These are phyloP conservation scores for Megalops cyprinoides DNA, from an alignment of 2,797 vertebrate genomes.

Conservation along the genomic window DNA sequence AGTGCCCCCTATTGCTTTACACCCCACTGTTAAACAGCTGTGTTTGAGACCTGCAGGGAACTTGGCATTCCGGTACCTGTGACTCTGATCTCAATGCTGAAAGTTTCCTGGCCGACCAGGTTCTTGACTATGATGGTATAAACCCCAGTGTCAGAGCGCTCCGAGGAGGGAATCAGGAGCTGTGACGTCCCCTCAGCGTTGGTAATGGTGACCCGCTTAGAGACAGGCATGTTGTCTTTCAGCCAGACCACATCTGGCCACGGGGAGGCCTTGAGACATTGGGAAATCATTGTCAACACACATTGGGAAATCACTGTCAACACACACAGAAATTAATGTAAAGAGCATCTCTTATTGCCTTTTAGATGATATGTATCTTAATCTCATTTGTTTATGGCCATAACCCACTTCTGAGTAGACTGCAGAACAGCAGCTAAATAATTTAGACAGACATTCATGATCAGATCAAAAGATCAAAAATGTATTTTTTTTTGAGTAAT, in stretches of 20 bases:
- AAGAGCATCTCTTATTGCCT: background rate
- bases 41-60: no score
- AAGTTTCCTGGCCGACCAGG: constrained; percentile 69
- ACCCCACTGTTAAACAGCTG: background rate
- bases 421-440: no score
- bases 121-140: constrained; percentile 78
- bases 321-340: no score
- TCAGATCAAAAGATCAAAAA: no score
- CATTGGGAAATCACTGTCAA: background rate
- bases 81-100: constrained; percentile 77
- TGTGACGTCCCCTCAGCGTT: constrained; percentile 71
- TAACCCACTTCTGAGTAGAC: background rate
- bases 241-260: constrained; percentile 76
- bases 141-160: constrained; percentile 74
- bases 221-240: constrained; percentile 79
- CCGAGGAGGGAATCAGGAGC: constrained; percentile 78
- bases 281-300: background rate
- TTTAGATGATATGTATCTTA: background rate
- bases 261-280: constrained; percentile 75
- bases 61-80: constrained; percentile 74
- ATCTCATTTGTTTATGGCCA: background rate
- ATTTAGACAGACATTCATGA: no score
- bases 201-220: constrained; percentile 64
- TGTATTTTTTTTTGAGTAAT: no score
- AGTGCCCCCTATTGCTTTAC: background rate